Conservation (phyloP, 2,113 vertebrate species). For the Podarcis muralis region DNA sequence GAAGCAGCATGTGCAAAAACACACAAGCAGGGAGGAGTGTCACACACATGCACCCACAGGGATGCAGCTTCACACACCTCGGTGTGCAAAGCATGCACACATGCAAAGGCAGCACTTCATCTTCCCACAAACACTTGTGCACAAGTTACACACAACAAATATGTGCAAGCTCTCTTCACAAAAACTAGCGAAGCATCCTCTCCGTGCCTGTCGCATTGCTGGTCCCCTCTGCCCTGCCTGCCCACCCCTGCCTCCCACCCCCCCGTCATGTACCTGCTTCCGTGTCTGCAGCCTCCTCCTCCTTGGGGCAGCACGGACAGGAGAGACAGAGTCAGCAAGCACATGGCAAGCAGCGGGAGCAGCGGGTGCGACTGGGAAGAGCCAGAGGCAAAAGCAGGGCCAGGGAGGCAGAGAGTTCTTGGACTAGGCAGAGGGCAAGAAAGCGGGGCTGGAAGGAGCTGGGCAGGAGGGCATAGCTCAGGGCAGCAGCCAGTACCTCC, state of each 20-base stretch:
- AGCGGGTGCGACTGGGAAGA: constrained; percentile 5
- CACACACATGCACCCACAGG: not conserved
- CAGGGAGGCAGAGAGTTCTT: not conserved
- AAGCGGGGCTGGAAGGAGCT: constrained; percentile 24
- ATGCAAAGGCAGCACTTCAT: not conserved
- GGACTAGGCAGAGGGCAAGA: constrained; percentile 20
- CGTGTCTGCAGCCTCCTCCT: constrained; percentile 35
- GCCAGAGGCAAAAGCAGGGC: constrained; percentile 31
- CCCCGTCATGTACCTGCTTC: constrained; percentile 20
- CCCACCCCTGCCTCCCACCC: not conserved
- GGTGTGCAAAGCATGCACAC: not conserved
- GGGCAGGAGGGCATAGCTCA: constrained; percentile 34
- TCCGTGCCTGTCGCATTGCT: not conserved
- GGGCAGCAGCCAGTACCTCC: constrained; percentile 75
- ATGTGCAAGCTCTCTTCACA: not conserved
- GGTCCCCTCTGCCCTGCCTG: not conserved
- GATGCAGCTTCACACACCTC: not conserved
- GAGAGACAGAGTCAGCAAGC: constrained; percentile 35
- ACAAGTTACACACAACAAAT: not conserved
- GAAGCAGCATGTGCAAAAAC: not conserved
- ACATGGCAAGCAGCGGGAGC: constrained; percentile 13
- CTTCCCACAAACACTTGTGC: not conserved
- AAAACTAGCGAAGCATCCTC: not conserved
- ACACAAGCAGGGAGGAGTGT: not conserved
- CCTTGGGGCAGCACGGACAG: constrained; percentile 36